A percentile compares a stretch with the other conserved stretches of the same genome.
These are phyloP conservation scores for Camelus bactrianus DNA, from an alignment of 2,113 vertebrate species.

Conservation along the genomic window DNA sequence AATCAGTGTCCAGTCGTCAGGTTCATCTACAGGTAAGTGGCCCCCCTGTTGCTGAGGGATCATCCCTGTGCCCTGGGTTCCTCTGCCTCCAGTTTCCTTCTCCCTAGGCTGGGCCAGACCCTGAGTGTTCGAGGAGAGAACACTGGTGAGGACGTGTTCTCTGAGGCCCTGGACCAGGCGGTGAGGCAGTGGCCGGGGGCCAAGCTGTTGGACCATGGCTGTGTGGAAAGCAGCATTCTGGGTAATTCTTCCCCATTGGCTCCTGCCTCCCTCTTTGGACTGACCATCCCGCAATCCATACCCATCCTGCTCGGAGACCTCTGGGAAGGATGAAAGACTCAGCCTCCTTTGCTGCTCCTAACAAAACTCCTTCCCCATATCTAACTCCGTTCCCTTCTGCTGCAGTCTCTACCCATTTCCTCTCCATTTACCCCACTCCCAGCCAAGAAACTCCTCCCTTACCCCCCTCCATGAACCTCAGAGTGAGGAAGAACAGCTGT, in stretches of 20 bases:
- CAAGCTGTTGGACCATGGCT: conserved; percentile 92
- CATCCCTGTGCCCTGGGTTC: background rate
- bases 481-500: background rate
- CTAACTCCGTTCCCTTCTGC: background rate
- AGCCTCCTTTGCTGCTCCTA: background rate
- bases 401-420: background rate
- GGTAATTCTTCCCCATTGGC: conserved; percentile 85
- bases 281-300: background rate
- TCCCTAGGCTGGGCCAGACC: conserved; percentile 88
- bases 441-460: background rate
- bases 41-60: background rate
- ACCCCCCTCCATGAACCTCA: background rate
- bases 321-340: background rate
- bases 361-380: background rate
- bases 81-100: background rate
- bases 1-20: conserved; percentile 93
- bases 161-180: conserved; percentile 85
- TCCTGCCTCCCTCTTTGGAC: background rate
- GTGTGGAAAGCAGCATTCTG: conserved; percentile 92
- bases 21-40: conserved; percentile 90
- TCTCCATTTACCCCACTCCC: background rate
- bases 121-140: conserved; percentile 94
- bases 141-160: conserved; percentile 90
- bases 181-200: conserved; percentile 92
- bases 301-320: background rate